A percentile compares a stretch with the other conserved stretches of the same genome.
Conservation (phyloP, 2,113 vertebrate genomes). For the Ornithorhynchus anatinus region DNA sequence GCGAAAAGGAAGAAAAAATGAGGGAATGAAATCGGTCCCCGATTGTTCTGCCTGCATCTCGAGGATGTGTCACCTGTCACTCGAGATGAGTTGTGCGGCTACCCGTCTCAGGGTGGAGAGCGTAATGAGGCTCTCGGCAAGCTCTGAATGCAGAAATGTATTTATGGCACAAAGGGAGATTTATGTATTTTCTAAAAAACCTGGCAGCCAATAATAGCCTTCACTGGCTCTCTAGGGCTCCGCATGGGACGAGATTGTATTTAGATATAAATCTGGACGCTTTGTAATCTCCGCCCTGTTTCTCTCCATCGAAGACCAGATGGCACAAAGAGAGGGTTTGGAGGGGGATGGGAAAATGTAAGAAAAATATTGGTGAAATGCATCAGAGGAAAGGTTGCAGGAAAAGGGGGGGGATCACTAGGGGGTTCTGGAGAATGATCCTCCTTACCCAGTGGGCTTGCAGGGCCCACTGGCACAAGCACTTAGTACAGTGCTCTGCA, state of each 20-base stretch:
- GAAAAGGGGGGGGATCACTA: no score
- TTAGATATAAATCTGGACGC: slow-evolving; percentile 66
- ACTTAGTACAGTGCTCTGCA: no score
- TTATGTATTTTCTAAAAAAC: slow-evolving; percentile 74
- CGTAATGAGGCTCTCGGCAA: slow-evolving; percentile 72
- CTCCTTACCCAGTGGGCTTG: no score
- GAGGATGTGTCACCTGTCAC: slow-evolving; percentile 72
- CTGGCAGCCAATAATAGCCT: slow-evolving; percentile 73
- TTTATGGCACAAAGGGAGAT: slow-evolving; percentile 75
- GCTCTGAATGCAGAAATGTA: slow-evolving; percentile 70
- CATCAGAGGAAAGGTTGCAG: background rate
- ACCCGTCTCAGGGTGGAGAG: slow-evolving; percentile 73
- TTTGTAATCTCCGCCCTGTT: slow-evolving; percentile 32
- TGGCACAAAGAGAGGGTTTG: slow-evolving; percentile 34
- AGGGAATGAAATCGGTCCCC: slow-evolving; percentile 41
- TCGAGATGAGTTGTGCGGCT: slow-evolving; percentile 68
- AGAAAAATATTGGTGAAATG: slow-evolving; percentile 26
- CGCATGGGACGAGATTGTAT: slow-evolving; percentile 53
- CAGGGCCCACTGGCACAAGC: no score
- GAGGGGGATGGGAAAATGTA: background rate
- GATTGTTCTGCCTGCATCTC: slow-evolving; percentile 55
- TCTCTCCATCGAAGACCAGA: slow-evolving; percentile 42
- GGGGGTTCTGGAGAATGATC: no score
- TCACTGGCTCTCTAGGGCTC: slow-evolving; percentile 58
- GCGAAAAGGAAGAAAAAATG: slow-evolving; percentile 37